A percentile compares a stretch with the other conserved stretches of the same genome.
These are phyloP conservation scores for Porites lutea DNA, from an alignment of 64 coral and sea anemone species.

Conservation along the genomic window DNA sequence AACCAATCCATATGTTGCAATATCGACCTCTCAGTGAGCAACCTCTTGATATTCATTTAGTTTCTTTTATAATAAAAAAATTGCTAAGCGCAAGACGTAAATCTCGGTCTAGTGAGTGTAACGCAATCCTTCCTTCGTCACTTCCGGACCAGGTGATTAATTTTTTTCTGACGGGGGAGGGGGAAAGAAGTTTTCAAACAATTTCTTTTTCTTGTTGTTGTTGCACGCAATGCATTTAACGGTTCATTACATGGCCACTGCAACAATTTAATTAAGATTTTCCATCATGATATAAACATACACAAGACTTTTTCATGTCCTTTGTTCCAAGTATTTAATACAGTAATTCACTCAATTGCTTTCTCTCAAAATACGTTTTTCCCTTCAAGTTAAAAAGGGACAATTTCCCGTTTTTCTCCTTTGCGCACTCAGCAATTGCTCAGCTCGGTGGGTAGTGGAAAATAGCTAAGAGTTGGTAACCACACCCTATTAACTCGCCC, in stretches of 20 bases:
- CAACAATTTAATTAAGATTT: too few species aligned
- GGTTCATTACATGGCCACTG: slow-evolving; percentile 30
- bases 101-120: neutral
- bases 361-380: neutral
- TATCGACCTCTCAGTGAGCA: too few species aligned
- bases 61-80: neutral
- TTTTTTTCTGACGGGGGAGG: neutral
- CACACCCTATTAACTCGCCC: neutral
- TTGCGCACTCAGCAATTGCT: too few species aligned
- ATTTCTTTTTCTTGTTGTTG: slow-evolving; percentile 11
- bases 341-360: too few species aligned
- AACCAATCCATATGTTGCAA: too few species aligned
- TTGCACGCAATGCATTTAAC: slow-evolving; percentile 8
- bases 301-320: too few species aligned
- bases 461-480: too few species aligned
- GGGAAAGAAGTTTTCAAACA: neutral
- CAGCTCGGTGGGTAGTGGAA: too few species aligned
- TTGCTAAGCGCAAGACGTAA: neutral
- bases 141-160: neutral
- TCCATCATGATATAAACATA: too few species aligned
- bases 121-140: neutral
- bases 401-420: slow-evolving; percentile 29
- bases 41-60: neutral
- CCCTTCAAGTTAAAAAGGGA: slow-evolving; percentile 20
- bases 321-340: too few species aligned